Evolutionary conservation across 1,140 invertebrate genomes (phyloP).

Genomic region (Panagrolaimus sp.): DNA sequence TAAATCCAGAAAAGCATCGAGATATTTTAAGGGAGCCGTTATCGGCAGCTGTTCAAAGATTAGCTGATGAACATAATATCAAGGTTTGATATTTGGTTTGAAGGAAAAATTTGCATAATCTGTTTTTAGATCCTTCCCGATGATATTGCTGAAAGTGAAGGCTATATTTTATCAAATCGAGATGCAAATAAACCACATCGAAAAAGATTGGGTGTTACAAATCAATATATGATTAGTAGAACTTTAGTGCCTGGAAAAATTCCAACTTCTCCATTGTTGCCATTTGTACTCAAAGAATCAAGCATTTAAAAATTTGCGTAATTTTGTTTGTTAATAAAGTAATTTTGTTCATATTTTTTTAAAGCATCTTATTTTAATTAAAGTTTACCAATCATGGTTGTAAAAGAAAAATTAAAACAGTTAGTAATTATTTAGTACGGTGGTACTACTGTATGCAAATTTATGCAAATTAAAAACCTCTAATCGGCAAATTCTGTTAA

Average conservation of each 20-base stretch:
- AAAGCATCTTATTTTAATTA: too few species aligned
- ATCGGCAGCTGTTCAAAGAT: conserved; percentile 44
- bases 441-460: too few species aligned
- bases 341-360: too few species aligned
- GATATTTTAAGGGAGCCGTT: conserved; percentile 59
- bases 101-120: not conserved
- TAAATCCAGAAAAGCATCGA: conserved; percentile 54
- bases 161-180: conserved; percentile 51
- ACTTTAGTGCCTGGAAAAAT: conserved; percentile 28
- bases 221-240: conserved; percentile 43
- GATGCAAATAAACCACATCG: conserved; percentile 42
- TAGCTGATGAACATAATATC: conserved; percentile 54
- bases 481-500: too few species aligned
- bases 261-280: conserved; percentile 32
- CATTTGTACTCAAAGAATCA: conserved; percentile 51
- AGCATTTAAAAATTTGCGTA: conserved; percentile 35
- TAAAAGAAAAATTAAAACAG: too few species aligned
- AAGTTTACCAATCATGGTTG: too few species aligned
- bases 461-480: too few species aligned
- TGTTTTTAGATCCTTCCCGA: conserved; percentile 53
- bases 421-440: too few species aligned
- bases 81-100: conserved; percentile 37
- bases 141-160: conserved; percentile 56
- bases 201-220: conserved; percentile 44
- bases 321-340: too few species aligned